phyloP scores from a whole-genome alignment of 2,797 vertebrate species.

The Enteromius radiatus region DNA sequence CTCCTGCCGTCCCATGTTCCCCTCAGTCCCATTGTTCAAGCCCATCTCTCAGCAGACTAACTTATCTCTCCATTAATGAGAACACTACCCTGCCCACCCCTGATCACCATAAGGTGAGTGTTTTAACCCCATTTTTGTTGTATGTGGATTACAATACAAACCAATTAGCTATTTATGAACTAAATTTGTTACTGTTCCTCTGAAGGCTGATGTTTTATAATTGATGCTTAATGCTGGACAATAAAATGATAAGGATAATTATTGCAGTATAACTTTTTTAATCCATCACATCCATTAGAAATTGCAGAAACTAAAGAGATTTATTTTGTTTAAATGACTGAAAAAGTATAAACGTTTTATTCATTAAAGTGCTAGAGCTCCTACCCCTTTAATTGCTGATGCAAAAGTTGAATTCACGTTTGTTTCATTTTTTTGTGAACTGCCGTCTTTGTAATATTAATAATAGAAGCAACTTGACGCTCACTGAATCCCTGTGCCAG shows the following conservation, averaged over 20 bases:
- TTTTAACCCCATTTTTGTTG: neutral
- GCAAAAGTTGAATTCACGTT: too few relatives aligned
- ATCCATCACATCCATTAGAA: neutral
- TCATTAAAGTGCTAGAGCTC: neutral
- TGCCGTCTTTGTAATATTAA: too few relatives aligned
- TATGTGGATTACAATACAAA: neutral
- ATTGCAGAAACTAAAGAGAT: neutral
- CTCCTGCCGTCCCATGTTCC: slow-evolving; percentile 64
- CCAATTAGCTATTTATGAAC: neutral
- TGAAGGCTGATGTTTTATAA: neutral
- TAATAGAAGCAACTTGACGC: too few relatives aligned
- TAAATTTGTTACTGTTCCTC: neutral
- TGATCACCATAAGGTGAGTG: slow-evolving; percentile 77
- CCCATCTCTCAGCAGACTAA: slow-evolving; percentile 86
- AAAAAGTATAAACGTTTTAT: neutral
- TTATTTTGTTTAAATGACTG: neutral
- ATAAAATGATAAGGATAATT: too few relatives aligned
- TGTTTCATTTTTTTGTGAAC: too few relatives aligned
- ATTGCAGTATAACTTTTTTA: too few relatives aligned
- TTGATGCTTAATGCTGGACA: neutral
- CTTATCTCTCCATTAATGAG: slow-evolving; percentile 87
- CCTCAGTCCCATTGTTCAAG: slow-evolving; percentile 78
- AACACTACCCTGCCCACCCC: slow-evolving; percentile 69
- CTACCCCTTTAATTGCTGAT: too few relatives aligned
- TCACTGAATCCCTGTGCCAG: too few relatives aligned